Base-by-base conservation (phyloP, 2,113 vertebrate species). In the Verasper variegatus region DNA sequence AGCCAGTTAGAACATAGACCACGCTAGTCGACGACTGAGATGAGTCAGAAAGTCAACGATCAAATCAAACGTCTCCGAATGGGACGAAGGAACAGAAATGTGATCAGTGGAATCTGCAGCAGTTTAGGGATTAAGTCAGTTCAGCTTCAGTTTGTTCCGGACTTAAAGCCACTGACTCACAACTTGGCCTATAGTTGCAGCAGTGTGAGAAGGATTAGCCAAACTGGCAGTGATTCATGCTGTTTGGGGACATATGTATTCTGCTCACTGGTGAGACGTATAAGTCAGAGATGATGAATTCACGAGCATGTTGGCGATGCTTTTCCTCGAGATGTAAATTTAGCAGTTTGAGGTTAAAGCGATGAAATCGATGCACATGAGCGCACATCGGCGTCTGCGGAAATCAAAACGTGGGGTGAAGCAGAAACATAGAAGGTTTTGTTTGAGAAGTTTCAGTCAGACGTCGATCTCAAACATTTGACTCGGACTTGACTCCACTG, bases 161-260 rank as follows among this genome's bases (percentile, higher is more conserved):
- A 77, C 49, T 65, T 45, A 58, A 47, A 83, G 69, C 71, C 62
- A 37, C 71, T 68, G 69, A 86, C 58, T 81, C 69, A 77, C 71
- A 75, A 26, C 64, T 81, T 77, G 76, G 74, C 73, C 37, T 18
- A n/a, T 3, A n/a, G 55, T 24, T 23, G 9, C 54, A 42, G 69
- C 26, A 40, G 58, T 54, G 27, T 37, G 71, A 68, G 71, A 11
- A 10, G 58, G 81, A 80, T 77, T 63, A 79, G 17, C 23, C 27
- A 11, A 2, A 1, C 66, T 67, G 74, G 73, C 65, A 58, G 7
- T 4, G 40, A 55, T 75, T 78, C 20, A 47, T 62, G 73, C 70
- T 49, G 49, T 76, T 71, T 15, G 51, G 37, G 68, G 83, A 56
- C 82, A 74, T 59, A 68, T 84, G 82, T 24, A 14, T 51, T 54